phyloP scores from a whole-genome alignment of 2,113 vertebrate species.

The Microtus pennsylvanicus region DNA sequence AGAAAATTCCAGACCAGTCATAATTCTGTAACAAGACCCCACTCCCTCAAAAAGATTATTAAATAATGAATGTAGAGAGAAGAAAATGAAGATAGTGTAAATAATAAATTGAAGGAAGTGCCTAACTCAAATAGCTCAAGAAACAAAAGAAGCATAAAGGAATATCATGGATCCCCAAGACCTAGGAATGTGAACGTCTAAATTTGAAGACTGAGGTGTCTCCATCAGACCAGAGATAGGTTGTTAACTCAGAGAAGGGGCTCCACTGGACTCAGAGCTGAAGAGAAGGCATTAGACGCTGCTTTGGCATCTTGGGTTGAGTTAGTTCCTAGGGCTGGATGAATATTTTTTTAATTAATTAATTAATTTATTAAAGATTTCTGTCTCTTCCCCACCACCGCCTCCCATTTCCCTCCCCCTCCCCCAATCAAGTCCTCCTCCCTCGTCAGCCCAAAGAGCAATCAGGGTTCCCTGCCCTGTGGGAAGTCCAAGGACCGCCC shows the following conservation, averaged over 20 bases:
- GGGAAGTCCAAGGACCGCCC: no score
- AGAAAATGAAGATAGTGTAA: neutral
- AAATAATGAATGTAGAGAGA: conserved; percentile 15
- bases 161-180: neutral
- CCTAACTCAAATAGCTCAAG: neutral
- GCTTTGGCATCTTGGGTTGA: neutral
- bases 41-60: neutral
- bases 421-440: no score
- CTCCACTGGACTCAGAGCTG: neutral
- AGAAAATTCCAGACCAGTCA: neutral
- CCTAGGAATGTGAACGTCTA: neutral
- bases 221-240: neutral
- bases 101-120: neutral
- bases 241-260: neutral
- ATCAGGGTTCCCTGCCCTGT: no score
- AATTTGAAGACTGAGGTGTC: neutral
- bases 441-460: no score
- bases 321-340: neutral
- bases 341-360: no score
- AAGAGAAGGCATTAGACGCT: neutral
- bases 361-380: no score
- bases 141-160: neutral
- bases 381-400: no score
- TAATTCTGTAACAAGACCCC: no score
- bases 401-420: no score